Percentiles rank a stretch among this genome's conserved stretches.
Conservation (phyloP, 2,888 invertebrate genomes). For the Actias luna region DNA sequence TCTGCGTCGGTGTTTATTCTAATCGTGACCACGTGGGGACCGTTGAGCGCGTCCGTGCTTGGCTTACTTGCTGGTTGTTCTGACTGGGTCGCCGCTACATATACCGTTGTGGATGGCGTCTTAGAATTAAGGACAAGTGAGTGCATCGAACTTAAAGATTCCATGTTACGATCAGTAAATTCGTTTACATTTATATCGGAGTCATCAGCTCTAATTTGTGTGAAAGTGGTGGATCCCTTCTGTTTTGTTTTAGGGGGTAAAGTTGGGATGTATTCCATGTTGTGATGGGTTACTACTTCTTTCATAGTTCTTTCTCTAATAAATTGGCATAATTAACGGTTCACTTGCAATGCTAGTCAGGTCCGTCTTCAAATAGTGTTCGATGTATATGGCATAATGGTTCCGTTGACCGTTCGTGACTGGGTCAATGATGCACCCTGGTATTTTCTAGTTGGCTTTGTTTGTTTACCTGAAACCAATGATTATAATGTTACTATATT, state of each 20-base stretch:
- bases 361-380: constrained; percentile 62
- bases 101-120: constrained; percentile 79
- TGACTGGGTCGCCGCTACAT: constrained; percentile 77
- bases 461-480: constrained; percentile 58
- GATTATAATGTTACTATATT: constrained; percentile 5
- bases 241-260: constrained; percentile 81
- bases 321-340: constrained; percentile 77
- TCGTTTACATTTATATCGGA: constrained; percentile 52
- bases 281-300: constrained; percentile 73
- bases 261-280: constrained; percentile 77
- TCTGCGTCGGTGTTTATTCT: constrained; percentile 84
- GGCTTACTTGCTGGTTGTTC: constrained; percentile 72
- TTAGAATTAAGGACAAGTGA: constrained; percentile 81
- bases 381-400: constrained; percentile 77
- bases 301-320: constrained; percentile 73
- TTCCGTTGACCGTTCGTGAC: constrained; percentile 70
- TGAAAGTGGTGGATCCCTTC: constrained; percentile 71
- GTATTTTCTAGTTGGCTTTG: constrained; percentile 50
- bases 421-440: constrained; percentile 68
- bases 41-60: constrained; percentile 70
- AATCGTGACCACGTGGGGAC: constrained; percentile 86
- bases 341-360: constrained; percentile 66
- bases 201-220: constrained; percentile 68
- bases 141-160: constrained; percentile 79
- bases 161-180: constrained; percentile 61